phyloP scores from a whole-genome alignment of 1,140 invertebrate species.

The Yoshiicerus persimilis region DNA sequence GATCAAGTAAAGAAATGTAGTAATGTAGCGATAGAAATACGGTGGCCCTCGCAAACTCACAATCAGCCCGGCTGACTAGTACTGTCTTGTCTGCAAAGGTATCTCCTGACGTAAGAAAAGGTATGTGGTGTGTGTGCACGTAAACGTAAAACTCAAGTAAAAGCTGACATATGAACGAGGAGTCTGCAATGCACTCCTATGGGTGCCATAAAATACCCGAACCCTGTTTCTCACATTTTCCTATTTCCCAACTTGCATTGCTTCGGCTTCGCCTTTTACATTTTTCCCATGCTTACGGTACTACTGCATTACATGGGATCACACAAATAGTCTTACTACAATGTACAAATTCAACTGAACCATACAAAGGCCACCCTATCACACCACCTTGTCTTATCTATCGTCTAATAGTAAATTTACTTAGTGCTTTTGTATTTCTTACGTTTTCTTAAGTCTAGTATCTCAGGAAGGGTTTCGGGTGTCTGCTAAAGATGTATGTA shows the following conservation, averaged over 20 bases:
- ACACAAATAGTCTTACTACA: background rate
- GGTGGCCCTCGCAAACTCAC: background rate
- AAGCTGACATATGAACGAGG: background rate
- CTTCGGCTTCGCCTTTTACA: background rate
- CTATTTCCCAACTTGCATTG: background rate
- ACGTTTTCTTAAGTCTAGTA: no score
- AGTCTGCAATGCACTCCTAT: constrained; percentile 26
- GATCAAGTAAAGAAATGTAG: background rate
- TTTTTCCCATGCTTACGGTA: background rate
- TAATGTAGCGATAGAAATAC: background rate
- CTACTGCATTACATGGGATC: background rate
- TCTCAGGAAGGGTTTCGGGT: background rate
- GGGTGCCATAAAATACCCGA: constrained; percentile 46
- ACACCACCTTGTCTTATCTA: background rate
- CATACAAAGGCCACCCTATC: background rate
- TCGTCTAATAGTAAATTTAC: background rate
- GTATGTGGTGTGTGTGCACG: background rate
- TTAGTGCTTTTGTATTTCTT: no score
- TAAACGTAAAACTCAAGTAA: background rate
- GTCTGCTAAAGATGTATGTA: background rate
- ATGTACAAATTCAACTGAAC: background rate
- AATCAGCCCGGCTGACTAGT: background rate
- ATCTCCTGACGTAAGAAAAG: background rate
- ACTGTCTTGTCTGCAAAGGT: background rate
- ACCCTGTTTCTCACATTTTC: constrained; percentile 3